phyloP scores from a whole-genome alignment of 2,113 vertebrate species.

The Cyprinodon tularosa region DNA sequence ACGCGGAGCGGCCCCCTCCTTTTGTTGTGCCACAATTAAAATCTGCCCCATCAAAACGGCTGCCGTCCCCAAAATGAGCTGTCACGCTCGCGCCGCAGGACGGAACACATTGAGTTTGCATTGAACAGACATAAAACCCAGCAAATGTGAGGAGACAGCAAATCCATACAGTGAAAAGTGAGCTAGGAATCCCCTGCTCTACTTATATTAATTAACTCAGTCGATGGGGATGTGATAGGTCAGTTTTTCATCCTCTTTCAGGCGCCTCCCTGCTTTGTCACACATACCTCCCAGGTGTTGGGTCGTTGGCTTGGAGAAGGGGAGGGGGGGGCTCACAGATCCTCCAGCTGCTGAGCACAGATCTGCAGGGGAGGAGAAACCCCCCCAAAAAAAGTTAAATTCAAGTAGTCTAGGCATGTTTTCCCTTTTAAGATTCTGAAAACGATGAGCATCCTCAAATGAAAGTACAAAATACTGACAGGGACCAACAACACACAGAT shows the following conservation, averaged over 20 bases:
- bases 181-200: slow-evolving; percentile 75
- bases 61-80: slow-evolving; percentile 70
- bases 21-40: slow-evolving; percentile 73
- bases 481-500: slow-evolving; percentile 34
- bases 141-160: slow-evolving; percentile 77
- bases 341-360: slow-evolving; percentile 51
- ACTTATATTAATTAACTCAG: slow-evolving; percentile 83
- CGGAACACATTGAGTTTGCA: slow-evolving; percentile 78
- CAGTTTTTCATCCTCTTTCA: slow-evolving; percentile 77
- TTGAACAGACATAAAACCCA: slow-evolving; percentile 80
- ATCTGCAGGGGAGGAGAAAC: slow-evolving; percentile 19
- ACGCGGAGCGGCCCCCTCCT: slow-evolving; percentile 24
- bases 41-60: slow-evolving; percentile 65
- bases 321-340: slow-evolving; percentile 13
- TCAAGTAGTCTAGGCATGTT: slow-evolving; percentile 40
- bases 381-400: slow-evolving; percentile 4
- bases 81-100: slow-evolving; percentile 71
- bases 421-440: slow-evolving; percentile 57
- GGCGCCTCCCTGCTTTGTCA: slow-evolving; percentile 69
- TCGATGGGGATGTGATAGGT: slow-evolving; percentile 80
- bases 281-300: slow-evolving; percentile 72
- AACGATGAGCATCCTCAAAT: slow-evolving; percentile 36
- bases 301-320: not conserved
- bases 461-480: slow-evolving; percentile 34
- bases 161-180: slow-evolving; percentile 80